Evolutionary conservation across 2,888 invertebrate species (phyloP), one percentile per base, ranked within the genome.

Genomic region (Caenorhabditis sinica): DNA sequence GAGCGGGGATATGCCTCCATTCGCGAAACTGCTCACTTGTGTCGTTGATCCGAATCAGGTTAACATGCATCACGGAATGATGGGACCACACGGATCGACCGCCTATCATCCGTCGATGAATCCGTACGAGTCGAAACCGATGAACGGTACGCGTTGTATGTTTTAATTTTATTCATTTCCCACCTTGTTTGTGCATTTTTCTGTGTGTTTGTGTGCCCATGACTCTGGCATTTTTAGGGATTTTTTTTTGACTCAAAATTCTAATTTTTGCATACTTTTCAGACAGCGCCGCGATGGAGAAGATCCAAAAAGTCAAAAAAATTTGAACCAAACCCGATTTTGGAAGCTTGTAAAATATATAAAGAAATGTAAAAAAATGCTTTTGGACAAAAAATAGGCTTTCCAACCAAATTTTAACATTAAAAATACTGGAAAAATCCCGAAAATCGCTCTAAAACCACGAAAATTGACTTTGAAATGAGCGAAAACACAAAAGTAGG

Each of bases 21-120:
- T 58, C 71, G 56, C 72, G 23, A 80, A 80, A 25, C 25, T 72
- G 49, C 66, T 80, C 58, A 53, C 65, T 15, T 80, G 80, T 43
- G 72, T 72, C 49, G 66, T 72, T 25, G 80, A 80, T 28, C 72
- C 61, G 28, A 72, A 66, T 28, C 65, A 65, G 9, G 28, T 72
- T n/a, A 56, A 63, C 28, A 43, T 80, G 20, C 28, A n/a, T n/a
- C n/a, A 28, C 23, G 72, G 73, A 40, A 74, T 74, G 53, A 13
- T 76, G 58, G n/a, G n/a, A n/a, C 61, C 82, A 8, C 56, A 56
- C 17, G 28, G 15, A 23, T 28, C 25, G n/a, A n/a, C n/a, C 13
- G 56, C 56, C 2, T 11, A 28, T 33, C 25, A 40, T 8, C 45
- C 20, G 9, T n/a, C 49, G 33, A 8, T 28, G 15, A 56, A 30